Base-by-base conservation (phyloP, 2,113 vertebrate genomes). In the Promerops cafer region DNA sequence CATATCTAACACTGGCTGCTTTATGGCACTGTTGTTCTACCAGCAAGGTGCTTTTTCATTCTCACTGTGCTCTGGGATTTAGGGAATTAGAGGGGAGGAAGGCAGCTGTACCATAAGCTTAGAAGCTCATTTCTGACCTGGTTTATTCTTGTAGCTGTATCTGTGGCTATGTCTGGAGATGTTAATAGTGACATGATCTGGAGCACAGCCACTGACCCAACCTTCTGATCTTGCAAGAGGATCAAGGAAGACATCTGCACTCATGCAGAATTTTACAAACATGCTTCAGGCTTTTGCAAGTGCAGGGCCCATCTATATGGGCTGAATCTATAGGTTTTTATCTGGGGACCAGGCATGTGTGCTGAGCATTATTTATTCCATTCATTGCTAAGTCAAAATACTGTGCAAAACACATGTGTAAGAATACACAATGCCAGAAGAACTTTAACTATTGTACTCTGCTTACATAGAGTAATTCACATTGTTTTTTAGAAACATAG, bases 161-260 rank as follows among this genome's bases (percentile, higher is more conserved):
- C 81, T 76, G 59, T 77, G 87, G 37, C 80, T 75, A 8, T 53
- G 78, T 84, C 74, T 93, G 82, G 61, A 91, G 53, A 89, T 85
- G 95, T 84, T 91, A 84, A 68, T 37, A 65, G 74, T 76, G 81
- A 91, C 61, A 35, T 92, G 86, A 69, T 83, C 66, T 96, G 93
- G 69, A 93, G 53, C 61, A 50, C 28, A 85, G 94, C 93, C 89
- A 94, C 50, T 72, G 90, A 66, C 57, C 61, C 72, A 65, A 35
- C 69, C 74, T 89, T 87, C 72, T 79, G 83, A 87, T 89, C 78
- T 93, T 94, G 78, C 53, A 26, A 44, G 75, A 84, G 66, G 74
- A 89, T 89, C 54, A 42, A 33, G 79, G 42, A 79, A 93, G 93
- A 80, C 75, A 76, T 84, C 77, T 87, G 83, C 54, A 37, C 21